Base-by-base conservation (phyloP, 2,888 invertebrate genomes). In the Drosophila peninsularis region DNA sequence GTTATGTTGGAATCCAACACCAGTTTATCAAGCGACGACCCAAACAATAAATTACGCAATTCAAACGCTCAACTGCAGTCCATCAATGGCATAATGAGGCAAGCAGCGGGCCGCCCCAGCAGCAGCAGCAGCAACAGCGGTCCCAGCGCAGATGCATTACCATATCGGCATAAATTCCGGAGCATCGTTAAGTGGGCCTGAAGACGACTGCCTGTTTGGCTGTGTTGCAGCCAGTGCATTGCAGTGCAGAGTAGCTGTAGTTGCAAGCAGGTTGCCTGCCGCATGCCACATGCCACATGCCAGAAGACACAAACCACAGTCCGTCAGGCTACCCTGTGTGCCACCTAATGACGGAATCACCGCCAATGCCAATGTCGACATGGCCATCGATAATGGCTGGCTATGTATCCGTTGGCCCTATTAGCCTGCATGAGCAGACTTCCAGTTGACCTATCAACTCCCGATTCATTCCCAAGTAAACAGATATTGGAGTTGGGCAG, bases 31-130 rank as follows among this genome's bases (percentile, higher is more conserved):
- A 85, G 82, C 80, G 83, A 71, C 65, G 71, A 89, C 82, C 78
- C 87, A 84, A 90, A 89, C 91, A 87, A 91, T 91, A 91, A 91
- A 91, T 91, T 91, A 91, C 91, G 90, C 90, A 91, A 91, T 91
- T 90, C 89, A 82, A 86, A 82, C 79, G 90, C 90, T 88, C 90
- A 85, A 82, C 90, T 88, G 90, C 85, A 90, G 88, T 90, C 88
- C 88, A 88, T 88, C 88, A 88, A 88, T 88, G 88, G 87, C 84
- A 86, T 89, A 80, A 85, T 89, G 85, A 85, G 85, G 85, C 82
- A 79, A 83, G 67, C 78, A 66, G 61, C 66, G 62, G 61, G 69
- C 73, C 68, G 72, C 72, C 72, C 72, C 76, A 75, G 54, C 72
- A 52, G 52, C 76, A 75, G 54, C 72, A 52, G 52, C 64, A 45